Conservation (phyloP, 2,797 vertebrate genomes). For the Aulostomus chinensis region DNA sequence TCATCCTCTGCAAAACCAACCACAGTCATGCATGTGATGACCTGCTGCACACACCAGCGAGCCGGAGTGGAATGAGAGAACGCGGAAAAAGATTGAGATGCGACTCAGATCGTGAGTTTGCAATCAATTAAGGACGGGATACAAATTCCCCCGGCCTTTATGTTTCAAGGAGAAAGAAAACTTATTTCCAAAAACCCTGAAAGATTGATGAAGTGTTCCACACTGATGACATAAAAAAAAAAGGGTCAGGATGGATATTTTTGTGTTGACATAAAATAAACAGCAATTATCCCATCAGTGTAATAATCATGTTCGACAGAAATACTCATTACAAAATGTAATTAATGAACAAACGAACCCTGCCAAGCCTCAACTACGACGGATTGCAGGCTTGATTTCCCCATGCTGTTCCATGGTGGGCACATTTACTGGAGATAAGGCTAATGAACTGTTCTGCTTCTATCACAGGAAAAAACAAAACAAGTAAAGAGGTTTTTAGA, state of each 20-base stretch:
- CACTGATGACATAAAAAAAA: slow-evolving; percentile 49
- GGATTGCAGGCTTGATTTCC: slow-evolving; percentile 66
- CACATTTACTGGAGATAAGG: slow-evolving; percentile 66
- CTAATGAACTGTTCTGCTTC: slow-evolving; percentile 62
- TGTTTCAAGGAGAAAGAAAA: slow-evolving; percentile 61
- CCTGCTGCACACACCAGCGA: slow-evolving; percentile 29
- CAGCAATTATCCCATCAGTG: slow-evolving; percentile 65
- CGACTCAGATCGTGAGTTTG: slow-evolving; percentile 57
- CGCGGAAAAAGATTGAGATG: slow-evolving; percentile 53
- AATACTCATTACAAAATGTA: slow-evolving; percentile 72
- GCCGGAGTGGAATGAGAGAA: slow-evolving; percentile 9
- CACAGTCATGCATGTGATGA: slow-evolving; percentile 25
- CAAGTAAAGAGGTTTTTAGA: slow-evolving; percentile 27
- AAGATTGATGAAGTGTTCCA: slow-evolving; percentile 57
- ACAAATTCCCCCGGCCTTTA: slow-evolving; percentile 50
- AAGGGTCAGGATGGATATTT: slow-evolving; percentile 34
- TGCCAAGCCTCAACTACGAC: slow-evolving; percentile 62
- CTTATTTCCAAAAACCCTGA: slow-evolving; percentile 45
- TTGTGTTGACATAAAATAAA: slow-evolving; percentile 64
- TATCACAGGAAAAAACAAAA: slow-evolving; percentile 17
- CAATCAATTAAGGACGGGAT: slow-evolving; percentile 68
- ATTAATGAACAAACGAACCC: slow-evolving; percentile 75
- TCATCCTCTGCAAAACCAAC: slow-evolving; percentile 35
- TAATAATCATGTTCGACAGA: slow-evolving; percentile 73
- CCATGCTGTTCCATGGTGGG: slow-evolving; percentile 55